These are phyloP conservation scores for Metellina segmentata DNA, from an alignment of 2,888 invertebrate species.

Conservation along the genomic window DNA sequence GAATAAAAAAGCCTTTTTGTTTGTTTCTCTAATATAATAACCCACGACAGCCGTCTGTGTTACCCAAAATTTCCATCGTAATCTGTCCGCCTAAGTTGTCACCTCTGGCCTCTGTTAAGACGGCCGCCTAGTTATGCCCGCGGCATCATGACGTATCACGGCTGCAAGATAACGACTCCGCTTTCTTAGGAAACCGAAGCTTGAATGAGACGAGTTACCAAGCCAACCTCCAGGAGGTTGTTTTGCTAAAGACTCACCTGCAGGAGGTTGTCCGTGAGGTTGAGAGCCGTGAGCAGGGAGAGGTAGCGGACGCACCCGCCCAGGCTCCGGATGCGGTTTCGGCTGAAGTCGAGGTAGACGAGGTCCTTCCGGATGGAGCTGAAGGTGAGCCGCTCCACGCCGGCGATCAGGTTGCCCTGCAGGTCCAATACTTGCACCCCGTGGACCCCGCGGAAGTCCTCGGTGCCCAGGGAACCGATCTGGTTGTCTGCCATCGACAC, in stretches of 20 bases:
- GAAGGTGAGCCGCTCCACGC: slow-evolving; percentile 41
- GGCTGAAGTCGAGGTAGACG: slow-evolving; percentile 53
- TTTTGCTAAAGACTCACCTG: slow-evolving; percentile 20
- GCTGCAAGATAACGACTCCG: too few species aligned
- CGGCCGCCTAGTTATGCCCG: too few species aligned
- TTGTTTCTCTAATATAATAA: too few species aligned
- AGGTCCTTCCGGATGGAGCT: slow-evolving; percentile 32
- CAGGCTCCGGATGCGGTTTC: slow-evolving; percentile 27
- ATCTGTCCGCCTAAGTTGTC: too few species aligned
- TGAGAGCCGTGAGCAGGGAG: slow-evolving; percentile 47
- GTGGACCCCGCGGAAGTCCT: slow-evolving; percentile 47
- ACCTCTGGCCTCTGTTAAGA: too few species aligned
- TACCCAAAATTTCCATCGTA: too few species aligned
- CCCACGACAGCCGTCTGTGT: too few species aligned
- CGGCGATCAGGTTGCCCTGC: slow-evolving; percentile 34
- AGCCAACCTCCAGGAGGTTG: too few species aligned
- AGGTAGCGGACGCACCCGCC: slow-evolving; percentile 57
- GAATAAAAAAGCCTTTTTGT: too few species aligned
- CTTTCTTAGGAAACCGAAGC: too few species aligned
- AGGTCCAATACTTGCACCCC: slow-evolving; percentile 36
- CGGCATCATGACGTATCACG: too few species aligned
- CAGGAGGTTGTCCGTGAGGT: slow-evolving; percentile 49
- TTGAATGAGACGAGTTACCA: too few species aligned
- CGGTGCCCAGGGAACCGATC: background rate
- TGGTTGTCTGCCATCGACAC: slow-evolving; percentile 51